Evolutionary conservation across 2,888 invertebrate genomes (phyloP).

Genomic region (Tromatobia lineatoria): DNA sequence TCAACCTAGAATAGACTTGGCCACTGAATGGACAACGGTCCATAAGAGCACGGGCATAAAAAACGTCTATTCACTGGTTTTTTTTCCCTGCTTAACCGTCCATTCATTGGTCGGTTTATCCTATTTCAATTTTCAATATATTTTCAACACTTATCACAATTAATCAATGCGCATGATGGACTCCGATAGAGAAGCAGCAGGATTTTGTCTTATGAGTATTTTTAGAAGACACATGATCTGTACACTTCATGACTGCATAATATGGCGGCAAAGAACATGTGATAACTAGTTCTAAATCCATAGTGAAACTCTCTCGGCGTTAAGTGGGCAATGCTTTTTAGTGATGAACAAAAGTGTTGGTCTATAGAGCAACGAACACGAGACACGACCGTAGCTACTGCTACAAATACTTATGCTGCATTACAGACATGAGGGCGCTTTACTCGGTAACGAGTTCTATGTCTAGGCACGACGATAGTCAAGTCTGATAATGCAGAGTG

Average conservation of each 20-base stretch:
- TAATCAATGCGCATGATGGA: not conserved
- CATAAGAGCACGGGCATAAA: too few species aligned
- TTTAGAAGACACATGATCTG: conserved; percentile 12
- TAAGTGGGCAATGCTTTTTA: conserved; percentile 62
- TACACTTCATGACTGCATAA: conserved; percentile 8
- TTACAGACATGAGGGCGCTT: conserved; percentile 29
- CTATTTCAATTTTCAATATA: too few species aligned
- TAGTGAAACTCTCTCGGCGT: conserved; percentile 48
- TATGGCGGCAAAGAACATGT: conserved; percentile 36
- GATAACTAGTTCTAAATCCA: conserved; percentile 55
- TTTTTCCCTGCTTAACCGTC: too few species aligned
- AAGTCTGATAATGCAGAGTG: conserved; percentile 57
- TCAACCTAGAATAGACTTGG: too few species aligned
- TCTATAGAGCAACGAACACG: conserved; percentile 37
- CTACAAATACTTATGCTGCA: too few species aligned
- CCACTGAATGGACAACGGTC: too few species aligned
- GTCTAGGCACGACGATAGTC: conserved; percentile 51
- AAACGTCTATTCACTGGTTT: too few species aligned
- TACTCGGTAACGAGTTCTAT: conserved; percentile 59
- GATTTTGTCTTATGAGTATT: not conserved
- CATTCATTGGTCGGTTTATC: too few species aligned
- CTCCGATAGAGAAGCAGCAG: too few species aligned
- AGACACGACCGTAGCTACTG: conserved; percentile 38
- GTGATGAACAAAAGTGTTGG: conserved; percentile 25
- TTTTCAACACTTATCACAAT: not conserved